Evolutionary conservation across 2,888 invertebrate genomes (phyloP), one percentile per base, ranked within the genome.

Genomic region (Rugalucina vietnamica): DNA sequence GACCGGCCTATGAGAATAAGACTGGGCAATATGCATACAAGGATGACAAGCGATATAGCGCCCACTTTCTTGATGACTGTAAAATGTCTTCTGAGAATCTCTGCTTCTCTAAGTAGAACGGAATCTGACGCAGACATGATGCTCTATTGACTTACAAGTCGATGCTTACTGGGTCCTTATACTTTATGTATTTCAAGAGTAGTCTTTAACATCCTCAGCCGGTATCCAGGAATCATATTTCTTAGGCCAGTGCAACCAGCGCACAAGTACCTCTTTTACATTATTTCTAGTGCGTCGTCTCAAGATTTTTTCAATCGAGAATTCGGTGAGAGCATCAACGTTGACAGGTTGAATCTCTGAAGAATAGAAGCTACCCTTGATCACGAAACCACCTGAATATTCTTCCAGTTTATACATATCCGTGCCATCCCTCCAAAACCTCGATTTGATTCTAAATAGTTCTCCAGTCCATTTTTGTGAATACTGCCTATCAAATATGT

Each of bases 211-310:
- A 29, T 81, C 69, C 5, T 21, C 57, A 65, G 77, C 81, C 12
- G 73, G 71, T 21, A 83, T 79, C 76, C 83, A 83, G 1, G 60
- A 57, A 43, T 87, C 80, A 54, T 84, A 87, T 43, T 87, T 87
- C 39, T 79, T 76, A 3, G 84, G 82, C 82, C 87, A 87, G 39
- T 84, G 87, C 29, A 87, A 72, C 87, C 87, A 87, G 4, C 80
- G 50, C 5, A 84, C 81, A 14, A 87, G 43, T 1, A 84, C 82
- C 81, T 87, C 75, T 72, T 71, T 60, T 75, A 54, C 71, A 70
- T 72, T 82, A 39, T 76, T 50, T 43, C 43, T 24, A 1, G 49
- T 75, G 54, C 82, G 39, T 81, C 39, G 81, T 49, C 77, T 79
- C n/a, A 83, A 49, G 5, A 87, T 72, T 60, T 85, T 83, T 57